Evolutionary conservation across 2,888 invertebrate species (phyloP), one percentile per base, ranked within the genome.

Genomic region (Deilephila elpenor): DNA sequence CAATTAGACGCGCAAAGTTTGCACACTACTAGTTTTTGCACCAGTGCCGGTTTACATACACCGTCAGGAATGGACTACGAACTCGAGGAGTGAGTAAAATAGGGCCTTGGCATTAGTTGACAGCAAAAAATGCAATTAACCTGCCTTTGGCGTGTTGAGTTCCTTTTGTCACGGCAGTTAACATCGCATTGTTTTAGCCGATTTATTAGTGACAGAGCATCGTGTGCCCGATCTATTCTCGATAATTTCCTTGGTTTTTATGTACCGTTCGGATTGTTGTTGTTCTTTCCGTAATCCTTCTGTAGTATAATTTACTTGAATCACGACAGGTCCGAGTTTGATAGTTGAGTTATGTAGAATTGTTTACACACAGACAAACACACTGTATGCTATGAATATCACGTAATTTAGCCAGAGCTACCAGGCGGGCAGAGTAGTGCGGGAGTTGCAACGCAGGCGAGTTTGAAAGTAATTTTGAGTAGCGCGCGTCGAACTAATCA

Each of bases 391-490:
- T 61, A 61, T 62, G 62, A 62, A 19, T 37, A 62, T 62, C 34
- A 20, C 37, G 64, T 67, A 19, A 73, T 79, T 79, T 78, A 77
- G 73, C 75, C 81, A 77, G 77, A 75, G 78, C 76, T 88, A 90
- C 88, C 79, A 90, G 89, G 90, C 80, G 79, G 71, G 76, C 88
- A 90, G 84, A 87, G 75, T 86, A 81, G 75, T 78, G 84, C 75
- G 83, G 85, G 86, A 91, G 91, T 89, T 84, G 83, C 83, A 86
- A 84, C 79, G 85, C 84, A 84, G 80, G 80, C 78, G 87, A 91
- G 90, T 92, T 92, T 88, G 80, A 90, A 93, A 93, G 92, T 93
- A 93, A 94, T 94, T 94, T 94, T 87, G 91, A 91, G 91, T 93
- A 86, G 89, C 91, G 89, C 90, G 92, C 91, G 91, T 91, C 89